Conservation (phyloP, 2,888 invertebrate genomes). For the Drosophila stalkeri region DNA sequence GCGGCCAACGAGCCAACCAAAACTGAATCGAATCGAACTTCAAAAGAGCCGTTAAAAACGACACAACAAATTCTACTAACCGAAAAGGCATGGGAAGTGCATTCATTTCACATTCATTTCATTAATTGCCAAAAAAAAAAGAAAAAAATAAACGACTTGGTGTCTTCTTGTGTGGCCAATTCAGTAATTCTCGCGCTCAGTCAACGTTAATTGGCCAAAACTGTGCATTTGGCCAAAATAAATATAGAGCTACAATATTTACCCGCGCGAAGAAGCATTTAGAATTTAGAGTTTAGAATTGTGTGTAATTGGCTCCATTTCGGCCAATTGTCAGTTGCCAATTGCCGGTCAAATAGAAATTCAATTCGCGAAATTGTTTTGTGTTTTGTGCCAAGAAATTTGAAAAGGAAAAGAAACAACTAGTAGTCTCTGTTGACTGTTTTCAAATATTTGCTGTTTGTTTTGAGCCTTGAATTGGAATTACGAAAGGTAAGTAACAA, state of each 20-base stretch:
- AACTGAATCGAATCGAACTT: slow-evolving; percentile 29
- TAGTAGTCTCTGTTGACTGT: slow-evolving; percentile 38
- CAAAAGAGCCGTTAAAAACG: slow-evolving; percentile 57
- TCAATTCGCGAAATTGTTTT: slow-evolving; percentile 29
- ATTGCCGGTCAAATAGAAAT: slow-evolving; percentile 44
- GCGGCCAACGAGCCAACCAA: slow-evolving; percentile 54
- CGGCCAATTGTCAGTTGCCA: slow-evolving; percentile 31
- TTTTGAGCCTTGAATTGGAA: slow-evolving; percentile 38
- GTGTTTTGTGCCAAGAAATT: slow-evolving; percentile 35
- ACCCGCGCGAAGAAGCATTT: slow-evolving; percentile 41
- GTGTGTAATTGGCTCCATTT: slow-evolving; percentile 15
- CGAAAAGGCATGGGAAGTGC: slow-evolving; percentile 50
- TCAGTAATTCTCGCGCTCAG: slow-evolving; percentile 48
- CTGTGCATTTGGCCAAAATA: slow-evolving; percentile 50
- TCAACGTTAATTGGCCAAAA: slow-evolving; percentile 69
- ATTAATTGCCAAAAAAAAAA: not conserved
- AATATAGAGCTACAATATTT: slow-evolving; percentile 72
- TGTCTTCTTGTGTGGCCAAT: slow-evolving; percentile 35
- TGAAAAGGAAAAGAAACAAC: slow-evolving; percentile 14
- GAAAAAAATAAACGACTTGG: slow-evolving; percentile 9
- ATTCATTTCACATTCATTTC: slow-evolving; percentile 59
- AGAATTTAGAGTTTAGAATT: slow-evolving; percentile 31
- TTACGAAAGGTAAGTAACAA: slow-evolving; percentile 49
- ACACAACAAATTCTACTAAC: slow-evolving; percentile 44
- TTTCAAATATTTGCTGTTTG: slow-evolving; percentile 19